These are phyloP conservation scores for Drosophila pseudotakahashii DNA, from an alignment of 2,888 invertebrate genomes.

Conservation along the genomic window DNA sequence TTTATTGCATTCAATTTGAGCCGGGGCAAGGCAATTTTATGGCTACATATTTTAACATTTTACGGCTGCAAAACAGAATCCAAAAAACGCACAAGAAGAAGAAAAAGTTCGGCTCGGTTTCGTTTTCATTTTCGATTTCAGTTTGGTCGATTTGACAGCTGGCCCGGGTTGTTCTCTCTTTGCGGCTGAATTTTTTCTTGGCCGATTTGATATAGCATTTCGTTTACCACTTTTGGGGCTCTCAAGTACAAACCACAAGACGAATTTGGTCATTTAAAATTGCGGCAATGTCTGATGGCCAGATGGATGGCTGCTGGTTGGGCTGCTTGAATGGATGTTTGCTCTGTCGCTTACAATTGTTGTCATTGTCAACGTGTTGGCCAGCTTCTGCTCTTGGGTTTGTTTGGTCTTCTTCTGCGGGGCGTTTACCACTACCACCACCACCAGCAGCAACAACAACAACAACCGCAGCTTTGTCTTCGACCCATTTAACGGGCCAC, in stretches of 20 bases:
- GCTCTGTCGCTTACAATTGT: slow-evolving; percentile 73
- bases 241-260: slow-evolving; percentile 78
- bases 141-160: slow-evolving; percentile 54
- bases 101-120: slow-evolving; percentile 63
- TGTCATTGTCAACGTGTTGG: slow-evolving; percentile 75
- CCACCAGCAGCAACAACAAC: slow-evolving; percentile 19
- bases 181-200: slow-evolving; percentile 25
- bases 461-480: slow-evolving; percentile 71
- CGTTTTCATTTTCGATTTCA: slow-evolving; percentile 52
- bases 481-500: slow-evolving; percentile 79
- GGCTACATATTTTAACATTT: slow-evolving; percentile 73
- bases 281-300: slow-evolving; percentile 60
- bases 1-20: slow-evolving; percentile 55
- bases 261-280: slow-evolving; percentile 80
- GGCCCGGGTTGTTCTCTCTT: slow-evolving; percentile 30
- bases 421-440: slow-evolving; percentile 37
- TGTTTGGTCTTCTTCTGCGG: slow-evolving; percentile 57
- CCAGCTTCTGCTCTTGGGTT: slow-evolving; percentile 35
- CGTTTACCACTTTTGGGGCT: slow-evolving; percentile 70
- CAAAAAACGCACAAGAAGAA: slow-evolving; percentile 22
- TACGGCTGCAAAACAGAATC: slow-evolving; percentile 34
- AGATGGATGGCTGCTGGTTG: slow-evolving; percentile 31
- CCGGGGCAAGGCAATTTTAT: slow-evolving; percentile 60
- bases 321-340: slow-evolving; percentile 46
- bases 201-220: slow-evolving; percentile 57